phyloP scores from a whole-genome alignment of 1,140 invertebrate species.

The Rhagoletis pomonella region DNA sequence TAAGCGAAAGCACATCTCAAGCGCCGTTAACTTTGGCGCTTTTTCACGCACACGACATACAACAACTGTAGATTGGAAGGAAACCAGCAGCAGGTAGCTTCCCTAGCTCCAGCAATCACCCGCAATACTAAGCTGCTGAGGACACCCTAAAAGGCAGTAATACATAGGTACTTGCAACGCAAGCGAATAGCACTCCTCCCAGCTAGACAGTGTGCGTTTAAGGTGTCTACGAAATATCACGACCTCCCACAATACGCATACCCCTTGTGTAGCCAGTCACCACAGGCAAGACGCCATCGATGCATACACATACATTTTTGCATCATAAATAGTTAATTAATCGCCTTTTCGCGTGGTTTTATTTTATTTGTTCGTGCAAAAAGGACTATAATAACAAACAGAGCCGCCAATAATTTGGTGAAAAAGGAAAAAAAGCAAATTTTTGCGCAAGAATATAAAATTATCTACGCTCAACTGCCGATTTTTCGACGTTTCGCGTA shows the following conservation, averaged over 20 bases:
- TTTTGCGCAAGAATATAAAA: too few species aligned
- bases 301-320: neutral
- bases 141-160: neutral
- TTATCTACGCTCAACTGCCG: neutral
- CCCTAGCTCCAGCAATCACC: neutral
- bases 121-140: neutral
- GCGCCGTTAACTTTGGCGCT: conserved; percentile 22
- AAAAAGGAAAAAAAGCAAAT: neutral
- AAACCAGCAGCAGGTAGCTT: neutral
- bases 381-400: neutral
- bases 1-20: neutral
- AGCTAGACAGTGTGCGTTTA: neutral
- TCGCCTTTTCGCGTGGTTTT: too few species aligned
- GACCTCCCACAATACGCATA: conserved; percentile 25
- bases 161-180: neutral
- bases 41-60: neutral
- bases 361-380: neutral
- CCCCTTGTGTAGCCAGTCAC: neutral
- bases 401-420: neutral
- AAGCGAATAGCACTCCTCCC: neutral
- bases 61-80: too few species aligned
- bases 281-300: neutral
- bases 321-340: neutral
- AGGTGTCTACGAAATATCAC: neutral
- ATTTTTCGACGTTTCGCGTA: too few species aligned